These are phyloP conservation scores for Epirrita christyi DNA, from an alignment of 2,888 invertebrate species.

Conservation along the genomic window DNA sequence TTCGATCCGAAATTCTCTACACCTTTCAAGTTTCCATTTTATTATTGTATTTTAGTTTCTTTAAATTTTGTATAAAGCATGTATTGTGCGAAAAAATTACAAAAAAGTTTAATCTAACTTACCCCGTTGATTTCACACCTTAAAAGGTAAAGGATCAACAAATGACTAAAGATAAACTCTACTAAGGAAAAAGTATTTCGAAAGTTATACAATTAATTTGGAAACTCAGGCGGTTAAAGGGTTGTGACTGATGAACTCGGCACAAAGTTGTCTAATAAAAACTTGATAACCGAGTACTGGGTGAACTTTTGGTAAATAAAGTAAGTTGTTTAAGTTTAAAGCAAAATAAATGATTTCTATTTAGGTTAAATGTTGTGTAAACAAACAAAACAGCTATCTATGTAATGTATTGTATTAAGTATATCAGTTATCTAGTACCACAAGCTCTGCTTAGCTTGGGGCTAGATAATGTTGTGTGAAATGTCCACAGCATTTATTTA, in stretches of 20 bases:
- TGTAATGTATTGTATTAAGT: too few relatives aligned
- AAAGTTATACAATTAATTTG: conserved; percentile 31
- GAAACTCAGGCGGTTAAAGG: conserved; percentile 8
- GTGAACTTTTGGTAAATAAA: conserved; percentile 4
- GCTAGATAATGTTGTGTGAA: too few relatives aligned
- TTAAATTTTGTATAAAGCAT: too few relatives aligned
- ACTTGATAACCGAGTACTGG: conserved; percentile 16
- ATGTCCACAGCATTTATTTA: too few relatives aligned
- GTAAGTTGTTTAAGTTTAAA: background rate
- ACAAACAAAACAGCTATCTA: background rate
- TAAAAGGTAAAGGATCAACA: conserved; percentile 12
- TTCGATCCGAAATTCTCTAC: too few relatives aligned
- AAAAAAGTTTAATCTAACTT: background rate
- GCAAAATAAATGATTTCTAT: background rate
- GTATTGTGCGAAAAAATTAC: too few relatives aligned
- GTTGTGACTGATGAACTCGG: conserved; percentile 26
- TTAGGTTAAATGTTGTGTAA: background rate
- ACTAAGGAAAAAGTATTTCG: conserved; percentile 22
- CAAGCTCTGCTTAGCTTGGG: too few relatives aligned
- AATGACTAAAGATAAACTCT: conserved; percentile 19
- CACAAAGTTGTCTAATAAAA: conserved; percentile 32
- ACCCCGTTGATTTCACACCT: background rate
- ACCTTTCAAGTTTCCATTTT: too few relatives aligned
- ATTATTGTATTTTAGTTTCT: too few relatives aligned
- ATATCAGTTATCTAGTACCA: too few relatives aligned